Evolutionary conservation across 2,113 vertebrate species (phyloP).

Genomic region (Anarhynchus alexandrinus): DNA sequence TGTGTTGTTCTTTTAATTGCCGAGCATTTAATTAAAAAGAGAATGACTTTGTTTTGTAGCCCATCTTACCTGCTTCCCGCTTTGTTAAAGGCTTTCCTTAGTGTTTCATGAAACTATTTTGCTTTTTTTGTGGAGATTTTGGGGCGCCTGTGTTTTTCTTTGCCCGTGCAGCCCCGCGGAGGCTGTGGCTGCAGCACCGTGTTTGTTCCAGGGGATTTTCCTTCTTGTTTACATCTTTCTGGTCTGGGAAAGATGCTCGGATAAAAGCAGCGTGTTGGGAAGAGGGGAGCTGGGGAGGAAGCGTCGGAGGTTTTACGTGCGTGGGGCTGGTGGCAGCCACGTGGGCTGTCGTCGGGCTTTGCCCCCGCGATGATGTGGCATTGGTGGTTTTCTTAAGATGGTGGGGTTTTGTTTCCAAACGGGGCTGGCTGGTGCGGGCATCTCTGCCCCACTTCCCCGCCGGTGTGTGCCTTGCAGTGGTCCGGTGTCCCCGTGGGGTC

Average conservation of each 20-base stretch:
- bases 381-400: background rate
- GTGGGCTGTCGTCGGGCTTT: background rate
- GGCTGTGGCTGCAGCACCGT: background rate
- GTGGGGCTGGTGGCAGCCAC: background rate
- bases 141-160: background rate
- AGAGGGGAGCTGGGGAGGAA: background rate
- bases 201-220: background rate
- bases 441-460: background rate
- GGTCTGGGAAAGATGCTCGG: background rate
- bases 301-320: background rate
- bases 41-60: background rate
- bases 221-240: background rate
- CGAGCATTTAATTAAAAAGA: background rate
- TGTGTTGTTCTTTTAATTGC: background rate
- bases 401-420: background rate
- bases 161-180: accelerated
- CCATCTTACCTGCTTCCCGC: background rate
- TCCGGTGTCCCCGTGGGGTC: accelerated
- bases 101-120: background rate
- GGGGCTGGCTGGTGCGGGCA: accelerated
- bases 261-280: background rate
- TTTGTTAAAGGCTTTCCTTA: background rate
- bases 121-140: background rate
- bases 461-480: accelerated
- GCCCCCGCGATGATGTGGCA: accelerated